Conservation (phyloP, 2,888 invertebrate species). For the Parthenolecanium corni region DNA sequence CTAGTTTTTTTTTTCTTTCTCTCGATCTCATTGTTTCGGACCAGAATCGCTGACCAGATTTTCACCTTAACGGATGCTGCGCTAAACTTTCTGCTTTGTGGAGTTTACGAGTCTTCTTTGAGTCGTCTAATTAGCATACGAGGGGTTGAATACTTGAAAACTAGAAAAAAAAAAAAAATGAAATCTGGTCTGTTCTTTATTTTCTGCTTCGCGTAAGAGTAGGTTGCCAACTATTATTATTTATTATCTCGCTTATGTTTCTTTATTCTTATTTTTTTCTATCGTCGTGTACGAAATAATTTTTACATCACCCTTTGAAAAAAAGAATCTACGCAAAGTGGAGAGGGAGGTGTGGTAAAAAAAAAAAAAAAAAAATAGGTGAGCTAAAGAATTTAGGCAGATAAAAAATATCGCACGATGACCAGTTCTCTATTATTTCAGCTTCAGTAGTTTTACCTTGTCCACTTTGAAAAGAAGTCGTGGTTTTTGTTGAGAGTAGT, state of each 20-base stretch:
- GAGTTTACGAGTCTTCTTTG: no score
- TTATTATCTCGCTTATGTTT: neutral
- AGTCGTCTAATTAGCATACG: no score
- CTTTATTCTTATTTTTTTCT: neutral
- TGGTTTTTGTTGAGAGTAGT: no score
- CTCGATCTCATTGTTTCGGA: neutral
- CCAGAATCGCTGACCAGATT: slow-evolving; percentile 27
- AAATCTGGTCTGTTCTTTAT: neutral
- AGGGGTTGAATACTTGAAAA: slow-evolving; percentile 13
- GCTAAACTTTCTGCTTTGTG: neutral
- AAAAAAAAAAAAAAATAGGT: no score
- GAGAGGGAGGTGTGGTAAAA: neutral
- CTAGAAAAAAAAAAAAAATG: neutral
- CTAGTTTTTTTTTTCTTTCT: slow-evolving; percentile 13
- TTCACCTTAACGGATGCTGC: slow-evolving; percentile 26
- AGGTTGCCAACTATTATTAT: neutral
- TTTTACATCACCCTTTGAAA: neutral
- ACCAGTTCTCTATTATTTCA: no score
- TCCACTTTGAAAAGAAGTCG: no score
- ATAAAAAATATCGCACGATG: no score
- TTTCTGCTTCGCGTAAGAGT: neutral
- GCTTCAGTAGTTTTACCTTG: no score
- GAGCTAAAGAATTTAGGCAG: no score
- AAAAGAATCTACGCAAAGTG: neutral
- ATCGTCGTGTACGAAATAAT: neutral